These are phyloP conservation scores for Elanoides forficatus DNA, from an alignment of 2,113 vertebrate genomes.

Conservation along the genomic window DNA sequence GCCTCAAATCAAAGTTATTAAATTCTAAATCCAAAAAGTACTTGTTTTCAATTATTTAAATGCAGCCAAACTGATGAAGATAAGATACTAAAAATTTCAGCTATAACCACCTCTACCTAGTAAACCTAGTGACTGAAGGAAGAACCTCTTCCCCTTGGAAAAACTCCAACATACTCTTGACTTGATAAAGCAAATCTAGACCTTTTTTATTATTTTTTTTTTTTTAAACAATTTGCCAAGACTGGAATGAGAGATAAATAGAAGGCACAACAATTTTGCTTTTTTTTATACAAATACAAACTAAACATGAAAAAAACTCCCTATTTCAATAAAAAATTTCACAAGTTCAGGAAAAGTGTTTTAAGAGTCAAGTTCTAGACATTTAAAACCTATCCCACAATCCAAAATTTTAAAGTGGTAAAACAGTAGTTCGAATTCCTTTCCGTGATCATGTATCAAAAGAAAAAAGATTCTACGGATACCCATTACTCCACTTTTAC, in stretches of 20 bases:
- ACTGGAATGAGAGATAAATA: constrained; percentile 84
- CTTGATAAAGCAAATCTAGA: constrained; percentile 79
- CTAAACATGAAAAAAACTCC: constrained; percentile 79
- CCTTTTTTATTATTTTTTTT: constrained; percentile 71
- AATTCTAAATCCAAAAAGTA: background rate
- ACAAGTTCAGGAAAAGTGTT: constrained; percentile 77
- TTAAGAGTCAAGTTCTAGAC: constrained; percentile 76
- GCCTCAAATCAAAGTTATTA: background rate
- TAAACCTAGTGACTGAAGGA: background rate
- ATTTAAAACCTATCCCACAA: constrained; percentile 77
- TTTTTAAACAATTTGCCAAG: constrained; percentile 78
- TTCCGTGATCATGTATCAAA: constrained; percentile 73
- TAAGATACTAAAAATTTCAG: background rate
- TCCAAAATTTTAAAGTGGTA: constrained; percentile 75
- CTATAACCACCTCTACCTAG: background rate
- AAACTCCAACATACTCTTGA: constrained; percentile 67
- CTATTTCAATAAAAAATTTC: constrained; percentile 76
- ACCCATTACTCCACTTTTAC: constrained; percentile 75
- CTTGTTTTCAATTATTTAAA: background rate
- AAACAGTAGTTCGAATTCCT: constrained; percentile 71
- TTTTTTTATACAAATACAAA: constrained; percentile 83
- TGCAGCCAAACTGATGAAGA: background rate
- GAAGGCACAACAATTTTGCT: constrained; percentile 86
- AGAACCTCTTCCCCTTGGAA: constrained; percentile 19
- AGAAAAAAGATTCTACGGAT: constrained; percentile 62